A percentile compares a stretch with the other conserved stretches of the same genome.
Conservation (phyloP, 1,140 invertebrate genomes). For the Diorhabda carinulata region DNA sequence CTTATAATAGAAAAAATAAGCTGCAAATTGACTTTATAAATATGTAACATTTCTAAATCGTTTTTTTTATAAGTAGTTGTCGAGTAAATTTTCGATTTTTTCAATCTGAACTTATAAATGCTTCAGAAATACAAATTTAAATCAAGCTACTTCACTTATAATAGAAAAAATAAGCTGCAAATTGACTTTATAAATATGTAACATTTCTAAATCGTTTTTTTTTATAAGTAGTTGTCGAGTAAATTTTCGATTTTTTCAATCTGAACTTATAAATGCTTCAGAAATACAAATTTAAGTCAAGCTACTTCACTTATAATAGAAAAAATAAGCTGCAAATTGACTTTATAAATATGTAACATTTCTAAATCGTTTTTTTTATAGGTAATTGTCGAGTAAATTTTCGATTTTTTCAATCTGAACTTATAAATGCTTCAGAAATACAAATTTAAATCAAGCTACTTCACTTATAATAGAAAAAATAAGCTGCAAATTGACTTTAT, state of each 20-base stretch:
- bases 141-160: background rate
- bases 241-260: background rate
- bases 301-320: background rate
- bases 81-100: background rate
- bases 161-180: background rate
- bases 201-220: background rate
- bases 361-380: background rate
- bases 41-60: background rate
- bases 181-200: background rate
- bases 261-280: background rate
- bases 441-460: background rate
- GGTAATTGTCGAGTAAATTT: background rate
- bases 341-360: background rate
- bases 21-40: background rate
- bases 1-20: background rate
- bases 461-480: background rate
- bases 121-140: background rate
- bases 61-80: too few relatives aligned
- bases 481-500: background rate
- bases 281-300: background rate
- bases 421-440: background rate
- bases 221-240: too few relatives aligned
- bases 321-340: background rate
- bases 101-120: background rate
- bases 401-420: background rate